These are phyloP conservation scores for Dicrurus megarhynchus DNA, from an alignment of 2,113 vertebrate genomes.

Conservation along the genomic window DNA sequence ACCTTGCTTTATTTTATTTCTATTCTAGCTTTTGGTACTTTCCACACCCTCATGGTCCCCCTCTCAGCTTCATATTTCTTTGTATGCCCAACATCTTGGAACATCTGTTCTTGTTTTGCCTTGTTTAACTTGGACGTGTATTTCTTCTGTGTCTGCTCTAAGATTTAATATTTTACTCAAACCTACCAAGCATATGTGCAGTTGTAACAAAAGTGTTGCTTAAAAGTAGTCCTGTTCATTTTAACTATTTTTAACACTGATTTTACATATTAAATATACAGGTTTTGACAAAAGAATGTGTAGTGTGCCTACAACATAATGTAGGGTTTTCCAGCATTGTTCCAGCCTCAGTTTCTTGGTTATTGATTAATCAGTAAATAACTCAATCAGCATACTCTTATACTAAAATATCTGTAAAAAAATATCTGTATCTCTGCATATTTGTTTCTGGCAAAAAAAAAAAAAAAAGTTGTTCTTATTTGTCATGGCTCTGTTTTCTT, in stretches of 20 bases:
- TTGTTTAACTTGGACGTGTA: neutral
- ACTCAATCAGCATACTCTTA: neutral
- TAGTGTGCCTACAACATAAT: neutral
- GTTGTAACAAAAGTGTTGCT: neutral
- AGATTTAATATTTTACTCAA: neutral
- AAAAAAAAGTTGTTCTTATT: neutral
- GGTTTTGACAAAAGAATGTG: neutral
- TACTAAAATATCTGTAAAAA: too few species aligned
- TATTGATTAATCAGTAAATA: neutral
- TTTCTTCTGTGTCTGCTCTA: neutral
- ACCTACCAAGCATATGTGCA: rapidly evolving
- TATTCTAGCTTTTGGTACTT: neutral
- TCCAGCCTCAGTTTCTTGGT: neutral
- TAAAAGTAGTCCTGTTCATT: neutral
- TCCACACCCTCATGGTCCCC: rapidly evolving
- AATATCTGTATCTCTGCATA: neutral
- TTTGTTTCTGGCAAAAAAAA: neutral
- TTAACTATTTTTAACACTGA: neutral
- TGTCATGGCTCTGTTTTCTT: neutral
- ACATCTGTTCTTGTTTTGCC: neutral
- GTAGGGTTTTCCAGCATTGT: neutral
- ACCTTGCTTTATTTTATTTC: neutral
- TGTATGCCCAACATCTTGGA: neutral
- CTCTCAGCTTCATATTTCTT: neutral
- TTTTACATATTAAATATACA: neutral